These are phyloP conservation scores for Sarcophaga caerulescens DNA, from an alignment of 2,888 invertebrate species.

Conservation along the genomic window DNA sequence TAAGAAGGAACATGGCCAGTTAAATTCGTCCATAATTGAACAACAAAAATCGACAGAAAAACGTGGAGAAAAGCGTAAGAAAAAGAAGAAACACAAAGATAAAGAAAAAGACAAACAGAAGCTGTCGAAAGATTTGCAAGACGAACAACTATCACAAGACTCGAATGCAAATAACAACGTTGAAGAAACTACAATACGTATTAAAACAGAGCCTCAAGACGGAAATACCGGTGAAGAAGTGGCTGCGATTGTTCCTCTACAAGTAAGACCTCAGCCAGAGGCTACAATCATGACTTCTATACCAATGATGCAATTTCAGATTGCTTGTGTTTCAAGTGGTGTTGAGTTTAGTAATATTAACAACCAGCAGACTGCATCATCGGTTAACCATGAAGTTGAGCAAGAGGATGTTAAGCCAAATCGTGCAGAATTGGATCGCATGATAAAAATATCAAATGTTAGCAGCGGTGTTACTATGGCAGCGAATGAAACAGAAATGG, in stretches of 20 bases:
- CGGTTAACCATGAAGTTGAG: slow-evolving; percentile 3
- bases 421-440: slow-evolving; percentile 75
- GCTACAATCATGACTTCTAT: slow-evolving; percentile 76
- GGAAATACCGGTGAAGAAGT: slow-evolving; percentile 21
- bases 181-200: slow-evolving; percentile 61
- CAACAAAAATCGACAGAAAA: slow-evolving; percentile 70
- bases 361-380: background rate
- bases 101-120: slow-evolving; percentile 69
- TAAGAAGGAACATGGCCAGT: slow-evolving; percentile 79
- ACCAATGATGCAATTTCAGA: slow-evolving; percentile 75
- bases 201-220: slow-evolving; percentile 75
- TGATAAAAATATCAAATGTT: slow-evolving; percentile 76
- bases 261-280: slow-evolving; percentile 61
- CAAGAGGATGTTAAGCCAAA: slow-evolving; percentile 77
- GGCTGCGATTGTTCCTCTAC: slow-evolving; percentile 25
- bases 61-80: slow-evolving; percentile 73
- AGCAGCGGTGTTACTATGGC: slow-evolving; percentile 74
- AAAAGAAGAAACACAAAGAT: slow-evolving; percentile 78
- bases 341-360: slow-evolving; percentile 69
- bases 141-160: slow-evolving; percentile 60
- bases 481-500: slow-evolving; percentile 65
- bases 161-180: slow-evolving; percentile 34
- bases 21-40: slow-evolving; percentile 79
- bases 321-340: slow-evolving; percentile 73
- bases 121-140: slow-evolving; percentile 41